Conservation (phyloP, 2,888 invertebrate genomes). For the Dromius quadrimaculatus region DNA sequence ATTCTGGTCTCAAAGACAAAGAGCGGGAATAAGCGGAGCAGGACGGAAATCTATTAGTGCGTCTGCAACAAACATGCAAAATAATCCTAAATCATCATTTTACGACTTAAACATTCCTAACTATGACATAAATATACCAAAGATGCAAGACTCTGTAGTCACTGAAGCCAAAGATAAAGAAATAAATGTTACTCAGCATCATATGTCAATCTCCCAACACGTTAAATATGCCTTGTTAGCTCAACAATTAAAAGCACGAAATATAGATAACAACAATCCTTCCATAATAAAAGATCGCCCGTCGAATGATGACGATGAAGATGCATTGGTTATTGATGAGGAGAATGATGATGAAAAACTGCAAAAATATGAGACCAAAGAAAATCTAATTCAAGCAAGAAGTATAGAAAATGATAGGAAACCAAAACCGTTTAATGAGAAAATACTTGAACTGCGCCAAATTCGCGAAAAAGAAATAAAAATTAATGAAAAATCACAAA, state of each 20-base stretch:
- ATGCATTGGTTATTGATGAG: conserved; percentile 78
- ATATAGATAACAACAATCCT: conserved; percentile 57
- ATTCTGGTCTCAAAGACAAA: conserved; percentile 85
- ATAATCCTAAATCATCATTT: conserved; percentile 58
- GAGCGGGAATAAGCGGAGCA: conserved; percentile 70
- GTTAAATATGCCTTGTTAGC: conserved; percentile 83
- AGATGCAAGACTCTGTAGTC: conserved; percentile 58
- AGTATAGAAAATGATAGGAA: conserved; percentile 50
- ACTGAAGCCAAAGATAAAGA: conserved; percentile 60
- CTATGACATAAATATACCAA: conserved; percentile 59
- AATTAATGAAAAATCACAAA: conserved; percentile 68
- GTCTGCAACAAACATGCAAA: conserved; percentile 53
- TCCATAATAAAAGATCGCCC: conserved; percentile 30
- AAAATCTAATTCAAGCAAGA: conserved; percentile 58
- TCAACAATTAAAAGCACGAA: conserved; percentile 78
- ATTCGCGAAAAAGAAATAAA: conserved; percentile 60
- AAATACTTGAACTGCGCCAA: conserved; percentile 57
- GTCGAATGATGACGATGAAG: conserved; percentile 70
- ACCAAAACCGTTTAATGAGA: conserved; percentile 50
- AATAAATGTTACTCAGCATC: conserved; percentile 19
- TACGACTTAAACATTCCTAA: conserved; percentile 62
- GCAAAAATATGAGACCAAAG: conserved; percentile 57
- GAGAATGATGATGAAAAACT: conserved; percentile 64
- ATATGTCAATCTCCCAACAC: conserved; percentile 71
- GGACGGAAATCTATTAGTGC: conserved; percentile 66